Conservation (phyloP, 1,140 invertebrate species). For the Neodiprion virginianus region DNA sequence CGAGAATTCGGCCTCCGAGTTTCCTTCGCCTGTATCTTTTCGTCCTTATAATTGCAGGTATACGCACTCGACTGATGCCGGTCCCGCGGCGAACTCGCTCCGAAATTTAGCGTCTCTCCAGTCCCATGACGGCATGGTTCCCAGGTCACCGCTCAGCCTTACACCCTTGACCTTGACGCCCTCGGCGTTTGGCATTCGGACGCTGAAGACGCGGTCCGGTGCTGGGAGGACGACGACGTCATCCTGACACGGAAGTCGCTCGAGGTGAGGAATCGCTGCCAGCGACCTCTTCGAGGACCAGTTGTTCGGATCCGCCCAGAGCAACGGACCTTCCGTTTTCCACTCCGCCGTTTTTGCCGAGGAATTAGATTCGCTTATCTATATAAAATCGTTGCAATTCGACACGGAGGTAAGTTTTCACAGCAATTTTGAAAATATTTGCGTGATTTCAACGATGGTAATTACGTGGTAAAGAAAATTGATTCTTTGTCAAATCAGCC, state of each 20-base stretch:
- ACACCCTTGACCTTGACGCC: constrained; percentile 41
- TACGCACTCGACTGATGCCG: constrained; percentile 42
- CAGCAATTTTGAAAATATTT: too few species aligned
- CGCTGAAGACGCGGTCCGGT: constrained; percentile 39
- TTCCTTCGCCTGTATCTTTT: too few species aligned
- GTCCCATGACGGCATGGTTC: constrained; percentile 34
- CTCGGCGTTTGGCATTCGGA: constrained; percentile 38
- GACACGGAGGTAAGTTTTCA: too few species aligned
- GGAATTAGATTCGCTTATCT: constrained; percentile 35
- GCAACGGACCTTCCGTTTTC: constrained; percentile 40
- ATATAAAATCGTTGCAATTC: neutral
- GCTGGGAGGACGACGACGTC: constrained; percentile 49
- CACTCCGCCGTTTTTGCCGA: constrained; percentile 33
- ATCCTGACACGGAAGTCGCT: constrained; percentile 49
- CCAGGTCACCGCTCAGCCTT: constrained; percentile 30
- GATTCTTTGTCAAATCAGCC: too few species aligned
- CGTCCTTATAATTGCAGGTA: too few species aligned
- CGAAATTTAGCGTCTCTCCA: constrained; percentile 37
- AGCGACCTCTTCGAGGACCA: constrained; percentile 55
- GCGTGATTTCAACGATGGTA: too few species aligned
- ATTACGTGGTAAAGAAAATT: too few species aligned
- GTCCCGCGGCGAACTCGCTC: constrained; percentile 42
- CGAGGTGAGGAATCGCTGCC: constrained; percentile 50
- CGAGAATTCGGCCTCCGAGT: too few species aligned
- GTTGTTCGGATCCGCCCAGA: constrained; percentile 54